Evolutionary conservation across 2,797 vertebrate species (phyloP).

Genomic region (Sebastes minor): DNA sequence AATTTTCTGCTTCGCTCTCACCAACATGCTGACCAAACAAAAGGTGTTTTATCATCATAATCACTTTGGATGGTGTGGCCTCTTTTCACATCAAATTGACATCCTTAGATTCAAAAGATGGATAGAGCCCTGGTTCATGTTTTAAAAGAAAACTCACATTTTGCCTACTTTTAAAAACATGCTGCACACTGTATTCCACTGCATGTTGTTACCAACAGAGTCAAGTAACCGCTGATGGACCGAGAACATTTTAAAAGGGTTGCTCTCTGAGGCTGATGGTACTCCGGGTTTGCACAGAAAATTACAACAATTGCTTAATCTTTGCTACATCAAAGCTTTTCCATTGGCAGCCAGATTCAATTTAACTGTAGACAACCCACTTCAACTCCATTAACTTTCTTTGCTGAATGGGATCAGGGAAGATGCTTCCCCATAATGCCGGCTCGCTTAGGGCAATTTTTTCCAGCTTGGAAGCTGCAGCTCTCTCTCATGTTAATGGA

Average conservation of each 20-base stretch:
- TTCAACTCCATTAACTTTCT: constrained; percentile 78
- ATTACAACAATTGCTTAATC: constrained; percentile 65
- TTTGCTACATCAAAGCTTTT: constrained; percentile 69
- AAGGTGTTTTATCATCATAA: not conserved
- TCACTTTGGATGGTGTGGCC: not conserved
- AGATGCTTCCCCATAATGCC: constrained; percentile 68
- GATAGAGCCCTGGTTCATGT: not conserved
- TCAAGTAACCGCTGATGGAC: constrained; percentile 7
- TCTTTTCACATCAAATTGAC: not conserved
- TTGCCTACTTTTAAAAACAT: not conserved
- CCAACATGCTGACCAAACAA: not conserved
- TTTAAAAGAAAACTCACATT: not conserved
- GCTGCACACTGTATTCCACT: not conserved
- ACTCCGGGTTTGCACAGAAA: constrained; percentile 34
- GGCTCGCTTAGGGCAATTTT: constrained; percentile 64
- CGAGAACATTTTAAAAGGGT: constrained; percentile 9
- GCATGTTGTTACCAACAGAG: not conserved
- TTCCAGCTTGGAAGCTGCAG: constrained; percentile 50
- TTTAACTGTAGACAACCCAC: constrained; percentile 72
- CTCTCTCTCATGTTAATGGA: constrained; percentile 75
- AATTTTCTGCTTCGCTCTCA: not conserved
- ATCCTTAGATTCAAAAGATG: not conserved
- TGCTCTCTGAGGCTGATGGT: constrained; percentile 17
- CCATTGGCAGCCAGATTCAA: constrained; percentile 63
- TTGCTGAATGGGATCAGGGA: constrained; percentile 68